Percentiles rank a stretch among this genome's conserved stretches.
These are phyloP conservation scores for Cheilinus undulatus DNA, from an alignment of 2,113 vertebrate species.

Conservation along the genomic window DNA sequence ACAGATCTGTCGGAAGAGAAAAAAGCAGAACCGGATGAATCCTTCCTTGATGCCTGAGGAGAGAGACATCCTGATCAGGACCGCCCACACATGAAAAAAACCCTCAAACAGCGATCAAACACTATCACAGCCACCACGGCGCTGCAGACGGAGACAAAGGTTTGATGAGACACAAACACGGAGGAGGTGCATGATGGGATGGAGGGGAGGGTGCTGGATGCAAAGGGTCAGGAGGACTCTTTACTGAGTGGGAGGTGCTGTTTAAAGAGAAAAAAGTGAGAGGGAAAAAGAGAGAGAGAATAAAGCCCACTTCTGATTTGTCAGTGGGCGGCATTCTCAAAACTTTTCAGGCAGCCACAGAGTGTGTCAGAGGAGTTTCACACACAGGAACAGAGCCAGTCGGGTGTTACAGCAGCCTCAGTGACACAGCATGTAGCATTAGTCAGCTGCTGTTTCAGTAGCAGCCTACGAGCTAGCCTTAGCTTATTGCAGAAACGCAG, in stretches of 20 bases:
- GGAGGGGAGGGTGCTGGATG: background rate
- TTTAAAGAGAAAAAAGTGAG: constrained; percentile 52
- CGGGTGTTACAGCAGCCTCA: constrained; percentile 52
- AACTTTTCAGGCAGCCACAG: constrained; percentile 64
- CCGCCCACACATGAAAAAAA: constrained; percentile 60
- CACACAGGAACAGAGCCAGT: constrained; percentile 48
- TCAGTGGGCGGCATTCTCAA: constrained; percentile 70
- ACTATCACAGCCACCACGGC: constrained; percentile 55
- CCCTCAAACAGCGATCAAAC: constrained; percentile 57
- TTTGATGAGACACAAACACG: constrained; percentile 72
- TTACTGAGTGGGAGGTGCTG: constrained; percentile 71
- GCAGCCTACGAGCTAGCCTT: background rate
- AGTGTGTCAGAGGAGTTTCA: constrained; percentile 65
- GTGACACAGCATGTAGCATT: constrained; percentile 53
- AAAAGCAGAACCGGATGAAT: constrained; percentile 39
- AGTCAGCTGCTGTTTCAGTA: constrained; percentile 46
- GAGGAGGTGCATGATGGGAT: constrained; percentile 66
- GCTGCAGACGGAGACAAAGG: constrained; percentile 66
- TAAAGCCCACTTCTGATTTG: constrained; percentile 60
- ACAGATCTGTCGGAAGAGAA: constrained; percentile 3
- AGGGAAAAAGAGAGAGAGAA: constrained; percentile 49
- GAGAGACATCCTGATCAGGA: constrained; percentile 49
- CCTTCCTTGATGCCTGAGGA: constrained; percentile 47
- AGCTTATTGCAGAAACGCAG: background rate
- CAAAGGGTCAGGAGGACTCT: constrained; percentile 63